Base-by-base conservation (phyloP, 2,113 vertebrate species). In the Balaeniceps rex region DNA sequence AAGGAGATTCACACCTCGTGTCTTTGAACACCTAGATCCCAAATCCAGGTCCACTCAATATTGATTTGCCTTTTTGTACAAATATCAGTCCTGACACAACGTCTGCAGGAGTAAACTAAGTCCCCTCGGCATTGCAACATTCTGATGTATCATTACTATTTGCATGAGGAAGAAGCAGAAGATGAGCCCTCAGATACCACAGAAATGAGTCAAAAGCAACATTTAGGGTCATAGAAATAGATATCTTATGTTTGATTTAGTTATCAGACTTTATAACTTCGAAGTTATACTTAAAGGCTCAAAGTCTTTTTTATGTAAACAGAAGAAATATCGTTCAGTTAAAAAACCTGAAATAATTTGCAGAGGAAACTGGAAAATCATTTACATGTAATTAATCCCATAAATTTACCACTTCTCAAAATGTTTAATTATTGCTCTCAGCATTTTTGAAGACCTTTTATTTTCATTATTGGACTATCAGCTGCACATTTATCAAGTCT, bases 391-490 rank as follows among this genome's bases (percentile, higher is more conserved):
- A 94, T 96, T 93, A 97, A 94, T 85, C 72, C 49, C 60, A 89
- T 63, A 93, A 87, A 66, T 69, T 81, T 88, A 78, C 34, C 38
- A 44, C 19, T 74, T 87, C 60, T 96, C 65, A 49, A 90, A 81
- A 87, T 83, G 72, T 82, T 95, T 87, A 57, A 96, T 94, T 94
- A 89, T 71, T 94, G 70, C 78, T 88, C 74, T 91, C 55, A 95
- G 69, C 76, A 71, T 94, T 95, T 91, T 79, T 93, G 0, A 96
- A 96, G 91, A 84, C 58, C 76, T 91, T 97, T 97, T 61, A 34
- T 96, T 97, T 97, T 97, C 78, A 94, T 97, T 97, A 97, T 38
- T 88, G 25, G 90, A 91, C 96, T 83, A 79, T 87, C 36, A 86
- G 57, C 47, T 90, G 66, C 38, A 74, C 23, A 64, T 91, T 95